A percentile compares a stretch with the other conserved stretches of the same genome.
phyloP scores from a whole-genome alignment of 2,113 vertebrate species.

The Alosa alosa region DNA sequence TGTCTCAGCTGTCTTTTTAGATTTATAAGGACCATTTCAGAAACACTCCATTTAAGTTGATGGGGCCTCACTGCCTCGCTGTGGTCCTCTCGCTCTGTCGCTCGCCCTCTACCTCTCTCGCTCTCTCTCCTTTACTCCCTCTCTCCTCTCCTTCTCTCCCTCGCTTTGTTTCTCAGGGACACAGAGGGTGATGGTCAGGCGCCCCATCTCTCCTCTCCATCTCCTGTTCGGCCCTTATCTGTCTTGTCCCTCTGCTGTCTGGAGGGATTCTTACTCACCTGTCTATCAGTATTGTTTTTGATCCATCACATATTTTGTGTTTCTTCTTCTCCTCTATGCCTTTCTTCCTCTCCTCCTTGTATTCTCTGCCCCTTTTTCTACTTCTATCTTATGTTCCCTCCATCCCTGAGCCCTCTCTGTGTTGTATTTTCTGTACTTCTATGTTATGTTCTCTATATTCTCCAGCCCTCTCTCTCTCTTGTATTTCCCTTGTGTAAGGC shows the following conservation, averaged over 20 bases:
- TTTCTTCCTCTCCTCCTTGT: background rate
- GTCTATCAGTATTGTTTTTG: background rate
- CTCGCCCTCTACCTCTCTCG: background rate
- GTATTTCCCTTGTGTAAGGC: background rate
- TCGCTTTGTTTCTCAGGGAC: too few relatives aligned
- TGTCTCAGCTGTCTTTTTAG: background rate
- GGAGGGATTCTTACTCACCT: background rate
- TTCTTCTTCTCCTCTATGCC: background rate
- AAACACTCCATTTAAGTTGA: conserved; percentile 7
- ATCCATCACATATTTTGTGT: background rate
- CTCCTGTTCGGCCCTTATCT: background rate
- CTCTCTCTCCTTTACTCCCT: background rate
- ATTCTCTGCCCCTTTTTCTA: background rate
- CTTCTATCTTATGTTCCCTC: background rate
- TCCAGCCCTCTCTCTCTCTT: background rate
- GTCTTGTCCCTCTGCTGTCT: too few relatives aligned
- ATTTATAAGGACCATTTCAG: background rate
- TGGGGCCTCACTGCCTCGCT: background rate
- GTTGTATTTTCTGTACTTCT: background rate
- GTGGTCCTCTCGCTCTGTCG: background rate
- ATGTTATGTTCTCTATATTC: background rate
- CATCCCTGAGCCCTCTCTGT: background rate
- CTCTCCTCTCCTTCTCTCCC: background rate
- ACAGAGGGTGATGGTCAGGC: too few relatives aligned
- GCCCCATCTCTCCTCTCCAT: background rate